phyloP scores from a whole-genome alignment of 1,140 invertebrate species.

The Plectus sambesii region DNA sequence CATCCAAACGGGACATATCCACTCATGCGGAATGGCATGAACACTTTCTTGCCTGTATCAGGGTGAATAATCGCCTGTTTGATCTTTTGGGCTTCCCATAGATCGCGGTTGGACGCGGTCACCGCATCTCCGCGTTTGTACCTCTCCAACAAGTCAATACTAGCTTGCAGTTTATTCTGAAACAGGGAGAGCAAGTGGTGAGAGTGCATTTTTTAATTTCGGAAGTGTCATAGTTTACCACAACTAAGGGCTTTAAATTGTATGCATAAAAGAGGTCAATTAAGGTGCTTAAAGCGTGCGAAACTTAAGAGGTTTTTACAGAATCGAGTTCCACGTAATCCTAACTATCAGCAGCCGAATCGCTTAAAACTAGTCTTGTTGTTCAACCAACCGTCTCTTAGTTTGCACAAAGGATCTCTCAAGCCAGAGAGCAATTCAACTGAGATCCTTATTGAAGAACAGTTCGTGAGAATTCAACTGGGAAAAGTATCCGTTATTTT shows the following conservation, averaged over 20 bases:
- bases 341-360: too few species aligned
- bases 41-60: constrained; percentile 51
- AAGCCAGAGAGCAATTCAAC: too few species aligned
- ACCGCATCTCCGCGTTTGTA: constrained; percentile 40
- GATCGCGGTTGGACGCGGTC: constrained; percentile 45
- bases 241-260: neutral
- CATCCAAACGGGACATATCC: constrained; percentile 53
- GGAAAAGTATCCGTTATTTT: too few species aligned
- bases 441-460: too few species aligned
- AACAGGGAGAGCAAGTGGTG: constrained; percentile 8
- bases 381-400: too few species aligned
- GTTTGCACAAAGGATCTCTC: too few species aligned
- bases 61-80: constrained; percentile 52
- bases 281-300: too few species aligned
- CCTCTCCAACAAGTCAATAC: constrained; percentile 45
- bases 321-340: too few species aligned
- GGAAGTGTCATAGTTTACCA: constrained; percentile 1
- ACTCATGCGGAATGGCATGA: constrained; percentile 52
- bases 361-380: too few species aligned
- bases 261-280: constrained; percentile 1
- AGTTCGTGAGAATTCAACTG: too few species aligned
- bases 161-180: constrained; percentile 46
- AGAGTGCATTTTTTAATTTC: constrained; percentile 2
- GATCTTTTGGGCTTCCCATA: constrained; percentile 52
- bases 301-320: too few species aligned